These are phyloP conservation scores for Halictus ligatus DNA, from an alignment of 2,888 invertebrate species.

Conservation along the genomic window DNA sequence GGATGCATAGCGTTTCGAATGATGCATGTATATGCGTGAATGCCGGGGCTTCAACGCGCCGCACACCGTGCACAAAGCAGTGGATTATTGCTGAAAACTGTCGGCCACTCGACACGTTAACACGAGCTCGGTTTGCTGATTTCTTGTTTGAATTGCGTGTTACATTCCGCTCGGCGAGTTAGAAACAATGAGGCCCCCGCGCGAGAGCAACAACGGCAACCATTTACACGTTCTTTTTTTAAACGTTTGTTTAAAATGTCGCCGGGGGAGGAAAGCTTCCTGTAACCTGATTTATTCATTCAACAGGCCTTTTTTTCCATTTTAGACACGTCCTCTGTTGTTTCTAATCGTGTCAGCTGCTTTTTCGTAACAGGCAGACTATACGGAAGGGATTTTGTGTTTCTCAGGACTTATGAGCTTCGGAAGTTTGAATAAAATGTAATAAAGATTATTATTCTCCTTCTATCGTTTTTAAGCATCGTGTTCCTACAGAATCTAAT, in stretches of 20 bases:
- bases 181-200: neutral
- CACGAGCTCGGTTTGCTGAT: slow-evolving; percentile 2
- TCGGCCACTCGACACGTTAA: slow-evolving; percentile 7
- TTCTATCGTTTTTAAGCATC: too few relatives aligned
- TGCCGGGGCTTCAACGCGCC: neutral
- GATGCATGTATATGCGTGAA: neutral
- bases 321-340: neutral
- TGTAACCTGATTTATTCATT: neutral
- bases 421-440: neutral
- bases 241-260: neutral
- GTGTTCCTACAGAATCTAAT: too few relatives aligned
- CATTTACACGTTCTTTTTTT: neutral
- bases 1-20: neutral
- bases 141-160: neutral
- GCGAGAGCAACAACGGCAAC: neutral
- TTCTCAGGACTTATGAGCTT: neutral
- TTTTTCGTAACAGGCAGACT: neutral
- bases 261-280: neutral
- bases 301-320: neutral
- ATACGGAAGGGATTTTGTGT: neutral
- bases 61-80: neutral
- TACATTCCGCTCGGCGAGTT: slow-evolving; percentile 7
- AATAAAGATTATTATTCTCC: neutral
- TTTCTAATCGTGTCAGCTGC: neutral
- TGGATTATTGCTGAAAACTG: slow-evolving; percentile 10